A percentile compares a stretch with the other conserved stretches of the same genome.
Evolutionary conservation across 2,888 invertebrate species (phyloP).

Genomic region (Clepsis dumicolana): DNA sequence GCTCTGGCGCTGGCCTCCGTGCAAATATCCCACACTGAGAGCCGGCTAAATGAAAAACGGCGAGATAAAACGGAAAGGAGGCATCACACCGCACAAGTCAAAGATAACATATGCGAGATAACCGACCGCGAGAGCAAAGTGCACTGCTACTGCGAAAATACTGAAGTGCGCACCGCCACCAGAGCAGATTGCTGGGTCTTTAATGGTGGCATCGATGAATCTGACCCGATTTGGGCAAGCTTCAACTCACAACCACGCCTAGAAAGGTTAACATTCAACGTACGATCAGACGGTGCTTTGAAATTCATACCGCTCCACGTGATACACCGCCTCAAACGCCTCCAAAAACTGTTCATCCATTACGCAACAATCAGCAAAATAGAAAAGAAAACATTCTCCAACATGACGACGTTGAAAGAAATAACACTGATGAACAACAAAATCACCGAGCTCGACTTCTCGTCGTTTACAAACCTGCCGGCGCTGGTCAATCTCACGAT

Average conservation of each 20-base stretch:
- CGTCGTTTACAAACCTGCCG: constrained; percentile 91
- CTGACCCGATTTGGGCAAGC: constrained; percentile 90
- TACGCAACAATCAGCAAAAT: constrained; percentile 91
- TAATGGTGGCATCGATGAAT: constrained; percentile 88
- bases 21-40: constrained; percentile 84
- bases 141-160: constrained; percentile 89
- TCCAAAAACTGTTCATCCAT: constrained; percentile 89
- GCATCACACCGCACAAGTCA: constrained; percentile 70
- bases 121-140: constrained; percentile 85
- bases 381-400: constrained; percentile 90
- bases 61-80: constrained; percentile 81
- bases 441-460: constrained; percentile 89
- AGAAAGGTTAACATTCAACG: constrained; percentile 89
- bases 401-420: constrained; percentile 89
- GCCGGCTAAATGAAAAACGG: constrained; percentile 84
- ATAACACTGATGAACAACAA: constrained; percentile 90
- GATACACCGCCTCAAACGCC: constrained; percentile 87
- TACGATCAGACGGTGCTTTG: constrained; percentile 89
- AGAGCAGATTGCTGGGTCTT: constrained; percentile 93
- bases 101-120: constrained; percentile 87
- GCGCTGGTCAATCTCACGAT: constrained; percentile 90
- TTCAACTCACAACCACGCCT: constrained; percentile 90
- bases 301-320: constrained; percentile 90
- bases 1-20: constrained; percentile 82
- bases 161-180: constrained; percentile 85